Conservation (phyloP, 2,797 vertebrate species). For the Gambelia wislizenii region DNA sequence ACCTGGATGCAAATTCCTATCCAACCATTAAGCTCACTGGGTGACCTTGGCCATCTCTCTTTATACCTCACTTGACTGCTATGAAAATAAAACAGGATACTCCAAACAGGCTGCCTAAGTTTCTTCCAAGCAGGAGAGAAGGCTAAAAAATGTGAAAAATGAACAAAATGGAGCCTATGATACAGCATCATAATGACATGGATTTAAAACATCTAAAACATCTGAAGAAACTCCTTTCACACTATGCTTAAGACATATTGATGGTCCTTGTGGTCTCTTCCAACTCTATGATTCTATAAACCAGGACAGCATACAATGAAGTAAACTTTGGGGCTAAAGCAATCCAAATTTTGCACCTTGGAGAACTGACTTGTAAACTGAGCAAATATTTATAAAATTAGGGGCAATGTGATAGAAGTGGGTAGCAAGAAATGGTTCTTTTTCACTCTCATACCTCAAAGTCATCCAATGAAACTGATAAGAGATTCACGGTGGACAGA, state of each 20-base stretch:
- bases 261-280: too few relatives aligned
- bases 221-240: neutral
- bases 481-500: neutral
- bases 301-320: neutral
- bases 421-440: neutral
- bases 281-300: too few relatives aligned
- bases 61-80: neutral
- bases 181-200: neutral
- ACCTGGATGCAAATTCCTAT: neutral
- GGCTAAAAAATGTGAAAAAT: too few relatives aligned
- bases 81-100: neutral
- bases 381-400: neutral
- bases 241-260: neutral
- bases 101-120: neutral
- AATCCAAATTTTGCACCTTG: neutral
- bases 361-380: neutral
- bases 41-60: neutral
- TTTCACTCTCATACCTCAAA: neutral
- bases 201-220: neutral
- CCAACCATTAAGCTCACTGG: neutral
- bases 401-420: neutral
- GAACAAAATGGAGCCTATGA: neutral
- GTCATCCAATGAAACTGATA: neutral
- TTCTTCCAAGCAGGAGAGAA: neutral
- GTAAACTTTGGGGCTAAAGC: neutral